phyloP scores from a whole-genome alignment of 2,888 invertebrate species.

The Myopa tessellatipennis region DNA sequence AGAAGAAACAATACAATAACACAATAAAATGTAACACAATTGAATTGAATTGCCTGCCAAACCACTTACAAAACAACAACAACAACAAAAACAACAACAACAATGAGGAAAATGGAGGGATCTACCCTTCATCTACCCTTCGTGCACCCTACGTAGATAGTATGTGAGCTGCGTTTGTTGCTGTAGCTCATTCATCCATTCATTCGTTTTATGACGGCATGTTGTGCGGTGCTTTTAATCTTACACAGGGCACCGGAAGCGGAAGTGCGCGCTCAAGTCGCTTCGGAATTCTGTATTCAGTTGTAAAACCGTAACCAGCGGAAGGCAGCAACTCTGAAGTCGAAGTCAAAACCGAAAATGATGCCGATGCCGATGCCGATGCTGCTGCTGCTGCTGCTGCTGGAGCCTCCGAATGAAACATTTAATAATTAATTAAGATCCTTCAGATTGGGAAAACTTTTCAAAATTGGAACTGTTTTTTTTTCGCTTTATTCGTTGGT shows the following conservation, averaged over 20 bases:
- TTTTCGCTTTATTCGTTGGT: slow-evolving; percentile 40
- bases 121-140: background rate
- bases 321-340: slow-evolving; percentile 9
- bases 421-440: slow-evolving; percentile 61
- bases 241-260: slow-evolving; percentile 51
- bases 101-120: background rate
- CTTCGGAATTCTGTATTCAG: slow-evolving; percentile 18
- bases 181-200: background rate
- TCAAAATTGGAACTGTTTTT: slow-evolving; percentile 33
- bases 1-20: slow-evolving; percentile 43
- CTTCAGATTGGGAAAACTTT: slow-evolving; percentile 42
- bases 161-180: background rate
- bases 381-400: slow-evolving; percentile 29
- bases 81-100: background rate
- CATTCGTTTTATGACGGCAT: slow-evolving; percentile 6
- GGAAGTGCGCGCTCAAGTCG: slow-evolving; percentile 52
- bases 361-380: slow-evolving; percentile 39
- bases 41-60: slow-evolving; percentile 62
- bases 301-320: slow-evolving; percentile 26
- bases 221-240: slow-evolving; percentile 36
- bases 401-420: slow-evolving; percentile 57
- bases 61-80: slow-evolving; percentile 7
- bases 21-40: slow-evolving; percentile 41
- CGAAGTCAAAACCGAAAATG: background rate
- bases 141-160: background rate